Percentiles rank a stretch among this genome's conserved stretches.
Evolutionary conservation across 2,113 vertebrate species (phyloP).

Genomic region (Semicossyphus pulcher): DNA sequence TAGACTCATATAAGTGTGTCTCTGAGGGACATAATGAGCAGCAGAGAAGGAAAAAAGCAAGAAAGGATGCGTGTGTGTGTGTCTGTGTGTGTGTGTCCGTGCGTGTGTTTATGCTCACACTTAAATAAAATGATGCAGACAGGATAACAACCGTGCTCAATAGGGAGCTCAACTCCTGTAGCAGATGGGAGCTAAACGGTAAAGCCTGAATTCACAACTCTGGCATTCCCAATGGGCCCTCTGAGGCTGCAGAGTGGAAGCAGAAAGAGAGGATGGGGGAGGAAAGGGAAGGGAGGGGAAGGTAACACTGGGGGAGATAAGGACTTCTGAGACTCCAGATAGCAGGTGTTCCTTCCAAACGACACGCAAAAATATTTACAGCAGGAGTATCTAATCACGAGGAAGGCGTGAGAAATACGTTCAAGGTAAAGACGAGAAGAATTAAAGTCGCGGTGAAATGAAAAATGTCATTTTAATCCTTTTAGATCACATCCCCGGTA

Average conservation of each 20-base stretch:
- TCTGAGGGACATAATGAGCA: constrained; percentile 14
- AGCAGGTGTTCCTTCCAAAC: constrained; percentile 62
- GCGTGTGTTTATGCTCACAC: neutral
- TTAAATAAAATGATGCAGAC: constrained; percentile 55
- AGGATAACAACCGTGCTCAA: constrained; percentile 62
- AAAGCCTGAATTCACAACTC: constrained; percentile 89
- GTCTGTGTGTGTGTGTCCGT: neutral
- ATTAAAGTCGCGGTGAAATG: no score
- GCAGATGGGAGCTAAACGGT: constrained; percentile 93
- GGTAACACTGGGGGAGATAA: constrained; percentile 47
- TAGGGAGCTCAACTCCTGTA: constrained; percentile 87
- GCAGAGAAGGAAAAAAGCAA: neutral
- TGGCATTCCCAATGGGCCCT: constrained; percentile 88
- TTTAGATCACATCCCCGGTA: no score
- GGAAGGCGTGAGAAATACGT: no score
- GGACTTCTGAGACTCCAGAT: constrained; percentile 57
- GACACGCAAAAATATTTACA: constrained; percentile 40
- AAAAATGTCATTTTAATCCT: no score
- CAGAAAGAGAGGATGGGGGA: constrained; percentile 74
- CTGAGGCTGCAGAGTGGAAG: constrained; percentile 83
- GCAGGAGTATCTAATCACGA: constrained; percentile 31
- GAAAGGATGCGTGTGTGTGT: constrained; percentile 2
- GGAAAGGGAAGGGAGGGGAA: constrained; percentile 65
- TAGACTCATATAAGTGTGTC: constrained; percentile 24
- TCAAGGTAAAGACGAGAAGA: no score